These are phyloP conservation scores for Mesorhabditis spiculigera DNA, from an alignment of 2,888 invertebrate genomes.

Conservation along the genomic window DNA sequence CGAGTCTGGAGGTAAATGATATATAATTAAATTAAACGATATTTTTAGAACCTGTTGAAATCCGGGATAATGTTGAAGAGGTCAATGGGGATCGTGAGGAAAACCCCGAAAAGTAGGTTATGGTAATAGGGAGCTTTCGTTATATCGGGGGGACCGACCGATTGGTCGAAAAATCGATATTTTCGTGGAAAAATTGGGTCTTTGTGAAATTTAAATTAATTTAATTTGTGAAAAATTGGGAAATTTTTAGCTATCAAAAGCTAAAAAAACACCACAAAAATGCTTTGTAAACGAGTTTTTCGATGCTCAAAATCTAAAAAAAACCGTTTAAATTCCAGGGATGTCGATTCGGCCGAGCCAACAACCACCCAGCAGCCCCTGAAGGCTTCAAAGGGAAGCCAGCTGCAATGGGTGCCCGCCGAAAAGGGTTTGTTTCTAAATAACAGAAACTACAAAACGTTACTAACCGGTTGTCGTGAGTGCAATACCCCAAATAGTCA, in stretches of 20 bases:
- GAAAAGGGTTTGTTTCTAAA: neutral
- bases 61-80: neutral
- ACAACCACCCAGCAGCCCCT: neutral
- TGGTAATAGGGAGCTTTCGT: too few relatives aligned
- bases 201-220: too few relatives aligned
- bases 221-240: too few relatives aligned
- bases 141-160: too few relatives aligned
- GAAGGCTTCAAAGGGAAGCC: conserved; percentile 2
- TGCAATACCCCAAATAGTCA: too few relatives aligned
- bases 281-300: too few relatives aligned
- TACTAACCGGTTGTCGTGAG: too few relatives aligned
- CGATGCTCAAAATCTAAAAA: neutral
- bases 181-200: too few relatives aligned
- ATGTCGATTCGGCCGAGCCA: neutral
- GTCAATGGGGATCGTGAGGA: neutral
- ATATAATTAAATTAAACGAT: neutral
- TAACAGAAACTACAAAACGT: too few relatives aligned
- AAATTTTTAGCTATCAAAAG: too few relatives aligned
- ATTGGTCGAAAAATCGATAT: too few relatives aligned
- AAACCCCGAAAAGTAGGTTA: neutral
- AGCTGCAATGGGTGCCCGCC: neutral
- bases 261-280: too few relatives aligned
- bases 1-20: neutral
- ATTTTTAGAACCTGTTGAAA: neutral
- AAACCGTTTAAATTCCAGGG: neutral